Evolutionary conservation across 1,140 invertebrate genomes (phyloP), one percentile per base, ranked within the genome.

Genomic region (Zaprionus tsacasi): DNA sequence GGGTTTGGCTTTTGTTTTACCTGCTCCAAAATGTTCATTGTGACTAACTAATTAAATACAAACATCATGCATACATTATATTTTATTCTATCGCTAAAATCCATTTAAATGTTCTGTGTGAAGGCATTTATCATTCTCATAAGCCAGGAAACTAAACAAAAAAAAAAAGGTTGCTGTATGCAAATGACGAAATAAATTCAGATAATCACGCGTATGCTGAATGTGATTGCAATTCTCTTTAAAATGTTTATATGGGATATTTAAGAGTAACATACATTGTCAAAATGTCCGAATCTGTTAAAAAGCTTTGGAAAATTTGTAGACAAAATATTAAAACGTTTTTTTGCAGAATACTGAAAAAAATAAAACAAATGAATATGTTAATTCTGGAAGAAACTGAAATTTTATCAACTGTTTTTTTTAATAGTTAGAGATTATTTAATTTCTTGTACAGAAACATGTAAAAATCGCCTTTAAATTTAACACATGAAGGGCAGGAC

Each of bases 101-200:
- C 3, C 6, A 57, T 48, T 54, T 25, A 21, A 70, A 70, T 55
- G n/a, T 48, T 33, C 33, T 43, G 48, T 3, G 15, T 33, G 12
- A 25, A n/a, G 12, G 61, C 61, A 72, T 72, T 72, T 66, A 54
- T 72, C 70, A 72, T 73, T 56, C 17, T 25, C 56, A 25, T 73
- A 73, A 68, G 57, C 48, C 57, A 45, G 11, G 17, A 17, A 35
- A 21, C 27, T 21, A 54, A 45, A 43, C 25, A 58, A 55, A 63
- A 35, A 7, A 40, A 45, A 45, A 15, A 15, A 55, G 33, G 13
- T 56, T 55, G 33, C 40, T 35, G 33, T 65, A 58, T 71, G 17
- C 33, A 71, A 66, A 66, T 66, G 48, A 13, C 36, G 10, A 38
- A 58, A 58, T 10, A 33, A 12, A 15, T 27, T 25, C 17, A 38